Percentiles rank a stretch among this genome's conserved stretches.
Conservation (phyloP, 2,888 invertebrate genomes). For the Eristalis intricaria region DNA sequence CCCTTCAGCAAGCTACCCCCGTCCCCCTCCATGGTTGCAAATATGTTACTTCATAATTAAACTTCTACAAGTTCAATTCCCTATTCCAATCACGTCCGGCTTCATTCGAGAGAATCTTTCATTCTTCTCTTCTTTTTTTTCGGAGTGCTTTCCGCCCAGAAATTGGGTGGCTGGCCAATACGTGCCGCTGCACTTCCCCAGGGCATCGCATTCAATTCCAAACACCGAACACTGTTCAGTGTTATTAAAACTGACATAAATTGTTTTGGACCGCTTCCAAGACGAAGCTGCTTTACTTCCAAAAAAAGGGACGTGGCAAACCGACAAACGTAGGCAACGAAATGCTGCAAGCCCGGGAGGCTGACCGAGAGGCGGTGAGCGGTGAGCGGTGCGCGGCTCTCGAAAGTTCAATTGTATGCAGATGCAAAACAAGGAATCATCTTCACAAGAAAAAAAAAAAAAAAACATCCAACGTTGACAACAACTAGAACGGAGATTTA, state of each 20-base stretch:
- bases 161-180: slow-evolving; percentile 32
- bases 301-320: neutral
- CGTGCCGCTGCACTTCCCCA: slow-evolving; percentile 18
- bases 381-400: neutral
- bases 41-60: slow-evolving; percentile 4
- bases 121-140: neutral
- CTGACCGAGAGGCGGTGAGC: neutral
- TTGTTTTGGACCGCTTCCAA: slow-evolving; percentile 66
- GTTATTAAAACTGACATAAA: slow-evolving; percentile 70
- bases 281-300: slow-evolving; percentile 39
- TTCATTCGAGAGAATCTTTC: neutral
- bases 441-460: neutral
- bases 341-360: neutral
- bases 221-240: slow-evolving; percentile 27
- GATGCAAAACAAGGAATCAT: slow-evolving; percentile 54
- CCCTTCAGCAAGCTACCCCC: no score
- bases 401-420: slow-evolving; percentile 64
- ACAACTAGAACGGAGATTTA: slow-evolving; percentile 42
- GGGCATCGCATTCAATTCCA: slow-evolving; percentile 62
- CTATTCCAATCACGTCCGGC: slow-evolving; percentile 22
- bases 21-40: neutral
- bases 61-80: neutral
- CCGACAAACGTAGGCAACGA: neutral
- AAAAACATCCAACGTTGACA: neutral
- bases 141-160: neutral